A percentile compares a stretch with the other conserved stretches of the same genome.
Conservation (phyloP, 2,113 vertebrate species). For the Uropsilus gracilis region DNA sequence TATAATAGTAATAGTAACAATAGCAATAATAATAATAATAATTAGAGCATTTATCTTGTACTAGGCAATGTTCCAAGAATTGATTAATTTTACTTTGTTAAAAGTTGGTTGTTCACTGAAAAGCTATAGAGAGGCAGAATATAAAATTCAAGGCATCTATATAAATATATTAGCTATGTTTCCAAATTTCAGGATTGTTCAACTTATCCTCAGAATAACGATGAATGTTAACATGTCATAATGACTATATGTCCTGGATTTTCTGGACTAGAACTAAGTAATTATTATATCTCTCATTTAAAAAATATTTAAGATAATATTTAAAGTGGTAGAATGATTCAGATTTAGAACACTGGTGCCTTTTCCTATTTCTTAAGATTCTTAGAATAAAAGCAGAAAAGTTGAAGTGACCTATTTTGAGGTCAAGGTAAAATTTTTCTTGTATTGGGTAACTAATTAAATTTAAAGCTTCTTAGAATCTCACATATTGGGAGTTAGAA, state of each 20-base stretch:
- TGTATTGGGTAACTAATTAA: not conserved
- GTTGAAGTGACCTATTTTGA: not conserved
- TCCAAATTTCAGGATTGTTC: not conserved
- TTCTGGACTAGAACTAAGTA: too few species aligned
- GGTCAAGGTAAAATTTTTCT: not conserved
- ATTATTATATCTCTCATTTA: not conserved
- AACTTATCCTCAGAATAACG: not conserved
- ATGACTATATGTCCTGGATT: not conserved
- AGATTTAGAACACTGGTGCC: not conserved
- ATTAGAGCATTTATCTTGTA: not conserved
- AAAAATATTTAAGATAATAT: not conserved
- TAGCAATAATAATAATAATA: not conserved
- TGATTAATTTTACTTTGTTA: slow-evolving; percentile 14
- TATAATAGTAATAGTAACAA: slow-evolving; percentile 15
- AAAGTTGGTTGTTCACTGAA: not conserved
- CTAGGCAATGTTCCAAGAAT: not conserved
- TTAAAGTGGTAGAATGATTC: not conserved
- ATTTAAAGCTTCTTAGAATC: not conserved
- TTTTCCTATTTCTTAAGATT: not conserved
- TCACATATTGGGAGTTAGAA: not conserved
- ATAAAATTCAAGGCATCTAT: not conserved
- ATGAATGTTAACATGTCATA: not conserved
- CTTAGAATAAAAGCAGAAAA: not conserved
- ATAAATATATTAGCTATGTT: not conserved
- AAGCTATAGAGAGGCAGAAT: not conserved